Conservation (phyloP, 2,797 vertebrate genomes). For the Clangula hyemalis region DNA sequence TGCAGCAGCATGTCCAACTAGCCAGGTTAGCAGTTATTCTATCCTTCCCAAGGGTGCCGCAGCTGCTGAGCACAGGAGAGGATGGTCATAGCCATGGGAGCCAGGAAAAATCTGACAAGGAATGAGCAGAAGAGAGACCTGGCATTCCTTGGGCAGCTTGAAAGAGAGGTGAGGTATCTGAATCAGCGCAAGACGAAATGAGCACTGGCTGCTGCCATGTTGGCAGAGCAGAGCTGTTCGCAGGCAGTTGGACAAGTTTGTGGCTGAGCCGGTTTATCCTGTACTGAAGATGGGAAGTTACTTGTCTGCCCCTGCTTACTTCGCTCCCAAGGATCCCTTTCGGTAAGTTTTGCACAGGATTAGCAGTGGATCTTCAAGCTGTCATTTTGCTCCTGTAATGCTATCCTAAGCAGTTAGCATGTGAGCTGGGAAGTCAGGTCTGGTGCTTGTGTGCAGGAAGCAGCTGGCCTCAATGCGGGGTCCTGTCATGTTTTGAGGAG, state of each 20-base stretch:
- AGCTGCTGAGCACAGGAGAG: background rate
- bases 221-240: slow-evolving; percentile 65
- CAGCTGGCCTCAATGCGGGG: fast-evolving
- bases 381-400: background rate
- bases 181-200: slow-evolving; percentile 65
- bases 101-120: slow-evolving; percentile 21
- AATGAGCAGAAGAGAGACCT: slow-evolving; percentile 58
- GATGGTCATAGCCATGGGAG: slow-evolving; percentile 55
- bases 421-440: background rate
- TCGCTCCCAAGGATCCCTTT: slow-evolving; percentile 78
- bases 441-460: background rate
- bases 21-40: background rate
- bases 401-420: background rate
- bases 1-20: slow-evolving; percentile 53
- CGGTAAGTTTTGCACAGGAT: slow-evolving; percentile 69
- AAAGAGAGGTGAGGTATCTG: slow-evolving; percentile 68
- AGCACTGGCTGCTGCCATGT: slow-evolving; percentile 74
- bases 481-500: background rate
- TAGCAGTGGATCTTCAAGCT: background rate
- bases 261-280: slow-evolving; percentile 72
- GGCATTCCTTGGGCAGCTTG: slow-evolving; percentile 59
- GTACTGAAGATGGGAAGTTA: slow-evolving; percentile 81
- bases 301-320: slow-evolving; percentile 78
- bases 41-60: background rate
- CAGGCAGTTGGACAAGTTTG: slow-evolving; percentile 74